Base-by-base conservation (phyloP, 2,797 vertebrate species). In the Enteromius viviparus region DNA sequence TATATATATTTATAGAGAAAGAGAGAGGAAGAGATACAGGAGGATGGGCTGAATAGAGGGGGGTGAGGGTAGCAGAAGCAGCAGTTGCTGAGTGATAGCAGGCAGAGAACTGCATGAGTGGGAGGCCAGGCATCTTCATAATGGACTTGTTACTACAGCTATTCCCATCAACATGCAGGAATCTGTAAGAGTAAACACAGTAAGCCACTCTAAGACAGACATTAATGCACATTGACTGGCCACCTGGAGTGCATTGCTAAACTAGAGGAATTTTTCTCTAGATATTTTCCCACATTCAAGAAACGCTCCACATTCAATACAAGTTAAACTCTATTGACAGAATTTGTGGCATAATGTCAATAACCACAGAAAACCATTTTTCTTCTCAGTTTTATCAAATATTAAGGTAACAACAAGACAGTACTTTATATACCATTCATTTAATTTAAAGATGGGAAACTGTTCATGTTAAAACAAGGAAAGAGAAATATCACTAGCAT, bases 91-190 rank as follows among this genome's bases (percentile, higher is more conserved):
- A 76, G 84, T 70, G 70, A 79, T 76, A 62, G 26, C 83, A 82
- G 80, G 82, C 76, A 76, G 55, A 76, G 64, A 68, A 83, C 71
- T 42, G 77, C 55, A 82, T 74, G 81, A 85, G 84, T 83, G 78
- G 83, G 78, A 76, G 74, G 76, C 71, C 65, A 84, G 49, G 55
- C 71, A 74, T 83, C 51, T 64, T 71, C 47, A 79, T 83, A 86
- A 84, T 75, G 75, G 79, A 87, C 29, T 79, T 65, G 74, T 78
- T 87, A 84, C 81, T 81, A 87, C 84, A 84, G 76, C 70, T 81
- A 71, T 81, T 83, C 47, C 60, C 60, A 84, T 81, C 68, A 70
- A 75, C 69, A 84, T 66, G 74, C 78, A 85, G 74, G 42, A 74
- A 62, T 65, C 70, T 45, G 55, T 19, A 65, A 51, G 47, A 34